Evolutionary conservation across 2,797 vertebrate species (phyloP), one percentile per base, ranked within the genome.

Genomic region (Tauraco hartlaubi): DNA sequence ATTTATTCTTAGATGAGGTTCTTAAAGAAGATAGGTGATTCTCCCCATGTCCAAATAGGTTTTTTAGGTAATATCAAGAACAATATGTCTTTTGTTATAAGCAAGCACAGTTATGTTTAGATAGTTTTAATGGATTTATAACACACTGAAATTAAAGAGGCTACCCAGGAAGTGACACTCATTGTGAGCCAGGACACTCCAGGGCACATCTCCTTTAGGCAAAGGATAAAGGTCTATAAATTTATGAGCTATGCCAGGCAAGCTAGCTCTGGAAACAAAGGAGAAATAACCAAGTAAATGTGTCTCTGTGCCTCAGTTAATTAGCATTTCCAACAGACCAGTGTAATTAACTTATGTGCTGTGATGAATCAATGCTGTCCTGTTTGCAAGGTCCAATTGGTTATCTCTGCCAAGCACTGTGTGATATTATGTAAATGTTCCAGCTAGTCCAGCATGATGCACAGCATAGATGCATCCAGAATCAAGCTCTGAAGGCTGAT

Each of bases 301-400:
- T 90, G 49, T 58, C 19, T 72, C 49, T 83, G n/a, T 88, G 46
- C 59, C 69, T 58, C 64, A 39, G 35, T 78, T 95, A 94, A 94
- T 95, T 95, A 96, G 10, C 9, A 37, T 35, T 94, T 73, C 76
- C 54, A 84, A 72, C 46, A 94, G 93, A 88, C 46, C 68, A 88
- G 80, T 6, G 62, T 92, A 96, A 95, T 96, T 92, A 95, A 92
- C 77, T 93, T 87, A 78, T 33, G 39, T 81, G 66, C 62, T 92
- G 62, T 81, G 85, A 95, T 95, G 62, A 92, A 96, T 95, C 94
- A 91, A 86, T 55, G 54, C 54, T 90, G 73, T 88, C 79, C n/a
- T 75, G 29, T 78, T 55, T 44, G 39, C 79, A 69, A 76, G 43
- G 39, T 81, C 72, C 77, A 77, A 33, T 9, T 66, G 58, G 37